Percentiles rank a stretch among this genome's conserved stretches.
phyloP scores from a whole-genome alignment of 2,888 invertebrate genomes.

The Amiota minor region DNA sequence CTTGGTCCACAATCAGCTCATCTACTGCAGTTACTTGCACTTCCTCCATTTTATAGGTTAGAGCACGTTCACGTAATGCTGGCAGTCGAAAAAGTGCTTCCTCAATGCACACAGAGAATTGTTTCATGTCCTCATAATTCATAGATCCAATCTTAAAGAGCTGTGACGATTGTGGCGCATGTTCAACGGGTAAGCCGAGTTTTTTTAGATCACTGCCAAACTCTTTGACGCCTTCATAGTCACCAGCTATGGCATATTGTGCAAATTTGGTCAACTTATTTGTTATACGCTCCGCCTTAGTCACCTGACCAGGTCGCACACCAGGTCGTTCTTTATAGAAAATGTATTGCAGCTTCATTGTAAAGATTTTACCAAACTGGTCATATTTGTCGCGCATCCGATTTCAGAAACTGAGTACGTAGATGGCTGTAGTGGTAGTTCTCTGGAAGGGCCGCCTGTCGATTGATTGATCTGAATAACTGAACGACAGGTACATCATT shows the following conservation, averaged over 20 bases:
- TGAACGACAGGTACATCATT: conserved; percentile 90
- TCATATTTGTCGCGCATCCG: conserved; percentile 98
- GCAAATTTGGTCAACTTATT: conserved; percentile 94
- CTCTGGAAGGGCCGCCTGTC: conserved; percentile 96
- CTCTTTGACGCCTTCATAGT: conserved; percentile 94
- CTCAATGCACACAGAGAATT: conserved; percentile 92
- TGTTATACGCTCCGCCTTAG: conserved; percentile 92
- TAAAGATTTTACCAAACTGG: conserved; percentile 99
- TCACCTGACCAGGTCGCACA: conserved; percentile 93
- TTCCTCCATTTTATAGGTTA: conserved; percentile 96
- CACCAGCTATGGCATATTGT: conserved; percentile 93
- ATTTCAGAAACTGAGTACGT: conserved; percentile 97
- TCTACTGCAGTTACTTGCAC: conserved; percentile 95
- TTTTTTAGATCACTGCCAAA: conserved; percentile 94
- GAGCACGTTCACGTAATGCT: conserved; percentile 89
- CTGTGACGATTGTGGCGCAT: conserved; percentile 96
- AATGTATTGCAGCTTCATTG: conserved; percentile 94
- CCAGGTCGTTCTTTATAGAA: conserved; percentile 99
- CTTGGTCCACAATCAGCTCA: conserved; percentile 92
- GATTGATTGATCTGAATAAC: conserved; percentile 84
- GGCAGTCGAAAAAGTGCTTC: conserved; percentile 91
- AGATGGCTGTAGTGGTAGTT: conserved; percentile 93
- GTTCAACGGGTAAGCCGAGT: conserved; percentile 95
- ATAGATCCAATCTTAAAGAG: conserved; percentile 96
- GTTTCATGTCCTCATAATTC: conserved; percentile 90